phyloP scores from a whole-genome alignment of 2,797 vertebrate species.

The Silurus aristotelis region DNA sequence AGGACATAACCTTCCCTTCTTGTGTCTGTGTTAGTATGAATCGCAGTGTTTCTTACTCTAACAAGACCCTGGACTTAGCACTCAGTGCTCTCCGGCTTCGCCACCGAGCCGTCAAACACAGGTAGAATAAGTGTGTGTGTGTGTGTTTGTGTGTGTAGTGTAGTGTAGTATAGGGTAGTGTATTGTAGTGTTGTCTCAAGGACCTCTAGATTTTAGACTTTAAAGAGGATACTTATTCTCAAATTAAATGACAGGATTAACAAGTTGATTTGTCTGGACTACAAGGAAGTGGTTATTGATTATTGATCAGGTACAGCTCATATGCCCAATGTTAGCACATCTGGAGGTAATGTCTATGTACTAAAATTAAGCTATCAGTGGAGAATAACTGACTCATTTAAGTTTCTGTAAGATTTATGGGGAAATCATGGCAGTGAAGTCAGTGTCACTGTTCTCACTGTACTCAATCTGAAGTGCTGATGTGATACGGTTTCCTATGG shows the following conservation, averaged over 20 bases:
- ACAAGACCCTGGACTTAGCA: conserved; percentile 70
- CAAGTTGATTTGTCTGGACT: conserved; percentile 12
- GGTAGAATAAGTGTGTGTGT: conserved; percentile 62
- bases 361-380: neutral
- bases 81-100: conserved; percentile 71
- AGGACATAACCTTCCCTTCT: neutral
- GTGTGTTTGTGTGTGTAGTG: neutral
- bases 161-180: neutral
- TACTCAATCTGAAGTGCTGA: neutral
- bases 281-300: conserved; percentile 28
- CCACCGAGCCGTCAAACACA: conserved; percentile 69
- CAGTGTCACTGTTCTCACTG: neutral
- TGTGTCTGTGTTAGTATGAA: conserved; percentile 63
- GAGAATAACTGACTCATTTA: neutral
- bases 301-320: conserved; percentile 29
- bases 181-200: neutral
- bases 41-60: conserved; percentile 49
- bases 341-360: neutral
- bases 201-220: neutral
- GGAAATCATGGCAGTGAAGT: neutral
- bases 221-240: neutral
- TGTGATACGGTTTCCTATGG: neutral
- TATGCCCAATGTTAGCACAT: conserved; percentile 8
- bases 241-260: conserved; percentile 11
- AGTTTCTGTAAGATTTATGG: neutral